A percentile compares a stretch with the other conserved stretches of the same genome.
Evolutionary conservation across 2,113 vertebrate species (phyloP).

Genomic region (Brachyistius frenatus): DNA sequence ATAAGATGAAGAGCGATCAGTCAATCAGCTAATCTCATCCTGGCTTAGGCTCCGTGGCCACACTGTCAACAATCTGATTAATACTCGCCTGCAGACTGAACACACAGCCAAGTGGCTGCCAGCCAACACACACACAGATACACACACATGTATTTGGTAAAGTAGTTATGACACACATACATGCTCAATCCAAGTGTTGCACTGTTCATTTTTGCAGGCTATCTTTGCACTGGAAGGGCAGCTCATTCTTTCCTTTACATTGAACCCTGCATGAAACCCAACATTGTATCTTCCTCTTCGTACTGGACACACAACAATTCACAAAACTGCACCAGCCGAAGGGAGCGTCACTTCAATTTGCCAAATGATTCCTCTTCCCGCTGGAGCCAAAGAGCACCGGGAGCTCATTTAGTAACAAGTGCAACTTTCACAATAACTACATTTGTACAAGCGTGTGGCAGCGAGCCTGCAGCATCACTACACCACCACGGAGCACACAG

Average conservation of each 20-base stretch:
- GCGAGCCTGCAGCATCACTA: conserved; percentile 9
- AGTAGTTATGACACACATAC: conserved; percentile 6
- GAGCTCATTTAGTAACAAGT: conserved; percentile 14
- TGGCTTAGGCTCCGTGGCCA: conserved; percentile 57
- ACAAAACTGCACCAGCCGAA: conserved; percentile 7
- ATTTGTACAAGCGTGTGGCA: conserved; percentile 45
- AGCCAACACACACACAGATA: conserved; percentile 15
- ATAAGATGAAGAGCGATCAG: conserved; percentile 63
- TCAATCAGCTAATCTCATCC: conserved; percentile 66
- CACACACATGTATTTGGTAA: conserved; percentile 2
- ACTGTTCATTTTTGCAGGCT: neutral
- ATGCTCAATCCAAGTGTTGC: neutral
- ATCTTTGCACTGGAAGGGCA: neutral
- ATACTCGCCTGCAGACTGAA: conserved; percentile 56
- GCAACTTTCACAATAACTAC: conserved; percentile 54
- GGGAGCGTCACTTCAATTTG: neutral
- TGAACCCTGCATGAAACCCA: neutral
- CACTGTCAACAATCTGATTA: conserved; percentile 77
- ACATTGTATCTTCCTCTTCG: neutral
- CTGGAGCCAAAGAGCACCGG: conserved; percentile 13
- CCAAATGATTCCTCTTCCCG: neutral
- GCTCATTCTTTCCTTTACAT: neutral
- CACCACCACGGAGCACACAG: conserved; percentile 21
- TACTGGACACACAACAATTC: neutral
- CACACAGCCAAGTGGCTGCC: conserved; percentile 60